Evolutionary conservation across 2,888 invertebrate species (phyloP).

Genomic region (Volucella inflata): DNA sequence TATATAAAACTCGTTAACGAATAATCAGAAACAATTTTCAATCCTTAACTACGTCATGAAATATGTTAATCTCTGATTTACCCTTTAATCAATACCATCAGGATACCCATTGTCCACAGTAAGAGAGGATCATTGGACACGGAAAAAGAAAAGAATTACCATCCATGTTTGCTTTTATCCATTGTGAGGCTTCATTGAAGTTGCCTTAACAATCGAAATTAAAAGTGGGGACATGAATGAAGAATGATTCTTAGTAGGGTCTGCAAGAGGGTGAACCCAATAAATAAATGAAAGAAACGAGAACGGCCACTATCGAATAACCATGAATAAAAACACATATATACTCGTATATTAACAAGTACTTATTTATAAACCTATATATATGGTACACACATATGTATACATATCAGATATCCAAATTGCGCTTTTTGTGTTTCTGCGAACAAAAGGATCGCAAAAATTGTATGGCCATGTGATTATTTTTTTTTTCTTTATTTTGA

Average conservation of each 20-base stretch:
- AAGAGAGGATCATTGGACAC: conserved; percentile 45
- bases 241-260: conserved; percentile 4
- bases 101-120: conserved; percentile 43
- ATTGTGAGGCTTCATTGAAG: conserved; percentile 42
- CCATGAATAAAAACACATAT: conserved; percentile 7
- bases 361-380: too few relatives aligned
- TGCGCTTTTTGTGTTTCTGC: too few relatives aligned
- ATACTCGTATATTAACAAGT: too few relatives aligned
- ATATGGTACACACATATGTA: too few relatives aligned
- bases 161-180: conserved; percentile 24
- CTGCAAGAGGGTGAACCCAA: background rate
- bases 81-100: conserved; percentile 47
- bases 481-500: too few relatives aligned
- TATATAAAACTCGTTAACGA: conserved; percentile 57
- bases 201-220: background rate
- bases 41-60: conserved; percentile 21
- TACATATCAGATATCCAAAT: too few relatives aligned
- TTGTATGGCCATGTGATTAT: too few relatives aligned
- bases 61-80: conserved; percentile 28
- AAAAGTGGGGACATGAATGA: conserved; percentile 26
- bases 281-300: background rate
- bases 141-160: conserved; percentile 32
- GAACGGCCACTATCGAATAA: conserved; percentile 20
- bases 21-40: conserved; percentile 54
- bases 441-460: too few relatives aligned